phyloP scores from a whole-genome alignment of 2,113 vertebrate genomes.

The Sapayoa aenigma region DNA sequence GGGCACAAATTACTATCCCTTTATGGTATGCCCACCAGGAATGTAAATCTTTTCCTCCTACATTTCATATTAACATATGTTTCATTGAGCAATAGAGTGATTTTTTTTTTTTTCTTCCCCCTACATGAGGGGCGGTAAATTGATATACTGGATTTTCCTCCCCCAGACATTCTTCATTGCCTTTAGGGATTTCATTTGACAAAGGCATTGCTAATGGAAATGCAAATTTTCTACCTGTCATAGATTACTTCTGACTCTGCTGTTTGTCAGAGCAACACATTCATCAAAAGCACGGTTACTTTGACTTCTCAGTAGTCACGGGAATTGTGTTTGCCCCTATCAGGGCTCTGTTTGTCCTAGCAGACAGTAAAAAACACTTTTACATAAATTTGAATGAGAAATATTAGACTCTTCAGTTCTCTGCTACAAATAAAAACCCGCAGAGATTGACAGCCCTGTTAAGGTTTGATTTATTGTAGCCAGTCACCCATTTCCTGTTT shows the following conservation, averaged over 20 bases:
- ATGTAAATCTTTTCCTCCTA: background rate
- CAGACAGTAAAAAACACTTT: background rate
- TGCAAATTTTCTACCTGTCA: conserved; percentile 74
- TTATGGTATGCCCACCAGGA: background rate
- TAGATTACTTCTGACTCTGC: conserved; percentile 26
- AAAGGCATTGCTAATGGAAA: conserved; percentile 71
- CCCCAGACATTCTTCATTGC: conserved; percentile 48
- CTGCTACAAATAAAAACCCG: conserved; percentile 26
- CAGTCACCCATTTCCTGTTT: conserved; percentile 21
- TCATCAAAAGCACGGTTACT: background rate
- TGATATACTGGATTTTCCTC: conserved; percentile 29
- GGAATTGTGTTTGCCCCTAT: background rate
- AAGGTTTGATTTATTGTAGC: conserved; percentile 25
- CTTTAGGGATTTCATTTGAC: conserved; percentile 63
- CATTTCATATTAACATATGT: conserved; percentile 53
- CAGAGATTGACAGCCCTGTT: conserved; percentile 23
- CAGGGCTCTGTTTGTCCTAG: background rate
- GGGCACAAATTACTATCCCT: background rate
- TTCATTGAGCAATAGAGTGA: background rate
- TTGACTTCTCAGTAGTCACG: background rate
- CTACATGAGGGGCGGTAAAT: background rate
- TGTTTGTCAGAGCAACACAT: conserved; percentile 34
- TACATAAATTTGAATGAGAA: background rate
- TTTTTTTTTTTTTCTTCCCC: background rate
- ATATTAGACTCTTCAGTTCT: background rate